Evolutionary conservation across 1,140 invertebrate genomes (phyloP), one percentile per base, ranked within the genome.

Genomic region (Drosophila yakuba): DNA sequence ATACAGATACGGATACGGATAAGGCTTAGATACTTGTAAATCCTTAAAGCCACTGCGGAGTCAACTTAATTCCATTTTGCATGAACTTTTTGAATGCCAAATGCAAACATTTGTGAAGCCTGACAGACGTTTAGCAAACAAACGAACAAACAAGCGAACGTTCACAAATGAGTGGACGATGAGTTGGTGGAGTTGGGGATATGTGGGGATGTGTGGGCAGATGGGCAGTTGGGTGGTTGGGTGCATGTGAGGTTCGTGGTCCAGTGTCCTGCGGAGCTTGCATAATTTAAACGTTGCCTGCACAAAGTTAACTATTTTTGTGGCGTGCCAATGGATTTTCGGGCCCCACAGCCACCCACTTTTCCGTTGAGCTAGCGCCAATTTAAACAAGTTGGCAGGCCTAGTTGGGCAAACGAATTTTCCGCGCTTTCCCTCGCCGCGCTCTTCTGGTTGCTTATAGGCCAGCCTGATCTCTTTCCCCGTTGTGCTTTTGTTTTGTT

Each of bases 211-310:
- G 0, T 12, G 17, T 17, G 17, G 17, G 17, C 17, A 17, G 17
- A 17, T 17, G 12, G 12, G 36, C 11, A 38, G 36, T 14, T 11
- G 35, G 23, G 17, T 2, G 15, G 4, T 12, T 23, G 15, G 44
- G 20, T 39, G 44, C 43, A 17, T 20, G 52, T 38, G 35, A 14
- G 38, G 60, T 25, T 23, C 44, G 71, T 39, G 48, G 20, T 32
- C 43, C 57, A 35, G 23, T 66, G 66, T 78, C 41, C 68, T 67
- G 77, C 68, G 58, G 68, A 61, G 79, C 20, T 58, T 86, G 83
- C 83, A 86, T 88, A 82, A 88, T 86, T 86, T 86, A 88, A 88
- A 76, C 44, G 83, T 82, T 64, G 64, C 74, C 71, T 69, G 71
- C 62, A 58, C 63, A 84, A 82, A 79, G 83, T 79, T 76, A 82